Conservation (phyloP, 1,140 invertebrate genomes). For the Bombus superbus region DNA sequence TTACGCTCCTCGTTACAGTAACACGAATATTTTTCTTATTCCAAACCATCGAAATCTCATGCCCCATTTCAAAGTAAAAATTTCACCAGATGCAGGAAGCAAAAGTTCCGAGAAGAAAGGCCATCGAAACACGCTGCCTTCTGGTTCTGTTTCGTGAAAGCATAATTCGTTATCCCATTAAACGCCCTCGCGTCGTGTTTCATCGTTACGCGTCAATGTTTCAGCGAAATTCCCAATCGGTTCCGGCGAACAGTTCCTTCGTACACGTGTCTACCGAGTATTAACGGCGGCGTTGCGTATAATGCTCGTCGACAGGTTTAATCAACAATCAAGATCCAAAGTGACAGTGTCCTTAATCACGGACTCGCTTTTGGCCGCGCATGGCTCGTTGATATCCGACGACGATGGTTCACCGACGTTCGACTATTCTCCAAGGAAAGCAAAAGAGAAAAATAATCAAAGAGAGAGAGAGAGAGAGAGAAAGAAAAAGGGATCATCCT, state of each 20-base stretch:
- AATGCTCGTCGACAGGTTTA: conserved; percentile 50
- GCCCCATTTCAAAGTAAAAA: no score
- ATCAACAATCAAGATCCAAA: conserved; percentile 51
- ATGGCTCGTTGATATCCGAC: conserved; percentile 26
- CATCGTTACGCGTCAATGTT: conserved; percentile 31
- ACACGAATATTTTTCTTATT: no score
- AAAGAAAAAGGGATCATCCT: conserved; percentile 21
- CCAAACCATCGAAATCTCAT: no score
- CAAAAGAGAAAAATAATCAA: background rate
- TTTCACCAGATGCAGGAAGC: no score
- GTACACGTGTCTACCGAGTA: background rate
- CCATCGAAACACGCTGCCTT: background rate
- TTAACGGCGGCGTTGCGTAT: conserved; percentile 34
- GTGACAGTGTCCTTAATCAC: conserved; percentile 55
- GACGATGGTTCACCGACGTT: background rate
- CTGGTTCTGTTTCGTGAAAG: background rate
- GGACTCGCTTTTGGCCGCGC: conserved; percentile 15
- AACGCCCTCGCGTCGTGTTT: conserved; percentile 1
- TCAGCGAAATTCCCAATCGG: conserved; percentile 15
- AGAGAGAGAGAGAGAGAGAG: background rate
- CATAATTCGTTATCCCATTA: conserved; percentile 24
- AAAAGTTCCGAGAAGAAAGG: background rate
- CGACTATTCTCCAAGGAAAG: background rate
- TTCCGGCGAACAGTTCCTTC: conserved; percentile 9
- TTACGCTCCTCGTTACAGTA: no score